These are phyloP conservation scores for Corbicula japonica DNA, from an alignment of 2,888 invertebrate species.

Conservation along the genomic window DNA sequence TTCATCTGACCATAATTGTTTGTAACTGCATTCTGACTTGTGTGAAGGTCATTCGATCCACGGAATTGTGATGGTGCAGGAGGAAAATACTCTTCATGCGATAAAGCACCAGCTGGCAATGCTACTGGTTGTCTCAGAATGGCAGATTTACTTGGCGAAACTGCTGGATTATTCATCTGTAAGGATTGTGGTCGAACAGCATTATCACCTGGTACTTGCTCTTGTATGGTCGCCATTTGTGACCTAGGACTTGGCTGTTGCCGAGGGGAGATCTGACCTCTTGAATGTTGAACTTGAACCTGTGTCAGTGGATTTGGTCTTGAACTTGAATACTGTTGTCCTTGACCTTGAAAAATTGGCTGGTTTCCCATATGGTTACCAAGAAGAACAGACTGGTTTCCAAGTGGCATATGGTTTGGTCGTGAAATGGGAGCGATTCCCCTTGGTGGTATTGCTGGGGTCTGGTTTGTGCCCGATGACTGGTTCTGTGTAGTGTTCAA, in stretches of 20 bases:
- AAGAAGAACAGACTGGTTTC: no score
- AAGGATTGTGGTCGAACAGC: conserved; percentile 7
- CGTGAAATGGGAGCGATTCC: conserved; percentile 27
- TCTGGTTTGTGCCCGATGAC: neutral
- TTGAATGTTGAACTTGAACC: neutral
- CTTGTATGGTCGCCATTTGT: conserved; percentile 31
- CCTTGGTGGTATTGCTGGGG: conserved; percentile 35
- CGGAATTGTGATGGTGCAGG: conserved; percentile 28
- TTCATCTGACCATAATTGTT: conserved; percentile 13
- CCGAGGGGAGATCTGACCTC: conserved; percentile 23
- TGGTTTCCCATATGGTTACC: no score
- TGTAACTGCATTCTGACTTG: conserved; percentile 2
- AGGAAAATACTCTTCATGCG: conserved; percentile 48
- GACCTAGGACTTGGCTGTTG: conserved; percentile 10
- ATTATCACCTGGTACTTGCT: conserved; percentile 16
- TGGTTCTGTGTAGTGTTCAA: neutral
- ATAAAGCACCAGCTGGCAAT: conserved; percentile 3
- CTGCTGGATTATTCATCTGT: neutral
- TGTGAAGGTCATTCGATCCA: neutral
- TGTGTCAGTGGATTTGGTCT: conserved; percentile 5
- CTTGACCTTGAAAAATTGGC: neutral
- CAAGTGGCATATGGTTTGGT: conserved; percentile 8
- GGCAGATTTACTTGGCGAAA: conserved; percentile 11
- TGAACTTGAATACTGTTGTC: neutral
- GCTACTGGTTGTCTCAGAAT: conserved; percentile 41